Percentiles rank a stretch among this genome's conserved stretches.
phyloP scores from a whole-genome alignment of 1,140 invertebrate genomes.

The Thereuonema tuberculata region DNA sequence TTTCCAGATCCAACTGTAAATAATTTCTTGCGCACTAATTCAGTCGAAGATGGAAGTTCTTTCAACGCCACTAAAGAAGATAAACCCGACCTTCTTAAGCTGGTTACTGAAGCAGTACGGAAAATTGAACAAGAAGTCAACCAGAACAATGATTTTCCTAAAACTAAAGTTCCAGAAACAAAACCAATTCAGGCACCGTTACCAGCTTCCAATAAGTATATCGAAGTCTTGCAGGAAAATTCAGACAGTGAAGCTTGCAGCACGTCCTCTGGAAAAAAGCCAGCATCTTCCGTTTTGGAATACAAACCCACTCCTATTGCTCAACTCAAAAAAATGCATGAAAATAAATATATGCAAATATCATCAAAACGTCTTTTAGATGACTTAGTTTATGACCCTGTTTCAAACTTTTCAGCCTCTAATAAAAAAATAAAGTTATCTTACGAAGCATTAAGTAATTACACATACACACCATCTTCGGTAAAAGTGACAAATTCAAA shows the following conservation, averaged over 20 bases:
- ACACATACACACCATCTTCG: too few species aligned
- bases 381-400: slow-evolving; percentile 8
- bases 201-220: too few species aligned
- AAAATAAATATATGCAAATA: neutral
- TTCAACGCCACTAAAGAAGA: neutral
- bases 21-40: too few species aligned
- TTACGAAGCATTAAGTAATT: too few species aligned
- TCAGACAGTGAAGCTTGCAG: too few species aligned
- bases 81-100: neutral
- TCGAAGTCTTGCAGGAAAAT: neutral
- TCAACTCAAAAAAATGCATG: slow-evolving; percentile 36
- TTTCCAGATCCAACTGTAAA: too few species aligned
- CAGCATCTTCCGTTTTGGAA: slow-evolving; percentile 23
- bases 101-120: neutral
- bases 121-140: neutral
- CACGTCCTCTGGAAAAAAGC: neutral
- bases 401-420: neutral
- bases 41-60: too few species aligned
- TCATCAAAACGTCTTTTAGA: neutral
- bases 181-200: too few species aligned
- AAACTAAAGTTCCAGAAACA: too few species aligned
- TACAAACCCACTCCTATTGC: slow-evolving; percentile 49
- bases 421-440: neutral
- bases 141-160: neutral
- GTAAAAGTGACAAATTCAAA: too few species aligned